phyloP scores from a whole-genome alignment of 2,888 invertebrate species.

The Phengaris alcon region DNA sequence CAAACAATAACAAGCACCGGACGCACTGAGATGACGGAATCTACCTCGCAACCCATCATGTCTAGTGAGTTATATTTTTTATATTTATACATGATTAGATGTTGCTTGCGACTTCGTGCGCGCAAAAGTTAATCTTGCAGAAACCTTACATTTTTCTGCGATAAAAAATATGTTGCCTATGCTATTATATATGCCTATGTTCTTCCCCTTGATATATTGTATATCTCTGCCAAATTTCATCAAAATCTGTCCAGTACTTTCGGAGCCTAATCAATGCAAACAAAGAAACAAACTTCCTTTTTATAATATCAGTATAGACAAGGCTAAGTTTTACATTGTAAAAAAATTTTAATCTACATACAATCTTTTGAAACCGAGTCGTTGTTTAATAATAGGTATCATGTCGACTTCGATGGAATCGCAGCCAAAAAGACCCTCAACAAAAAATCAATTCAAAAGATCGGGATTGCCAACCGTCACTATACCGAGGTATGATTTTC shows the following conservation, averaged over 20 bases:
- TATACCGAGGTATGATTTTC: conserved; percentile 56
- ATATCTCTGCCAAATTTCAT: no score
- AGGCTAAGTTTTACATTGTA: not conserved
- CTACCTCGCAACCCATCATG: conserved; percentile 69
- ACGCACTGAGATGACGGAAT: conserved; percentile 69
- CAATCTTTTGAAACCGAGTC: not conserved
- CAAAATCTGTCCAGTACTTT: no score
- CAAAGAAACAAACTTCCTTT: no score
- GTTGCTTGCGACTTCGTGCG: no score
- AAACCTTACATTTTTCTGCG: no score
- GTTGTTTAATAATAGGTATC: conserved; percentile 51
- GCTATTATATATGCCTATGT: no score
- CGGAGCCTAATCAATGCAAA: no score
- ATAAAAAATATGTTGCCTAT: no score
- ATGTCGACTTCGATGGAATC: conserved; percentile 63
- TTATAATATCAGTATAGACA: no score
- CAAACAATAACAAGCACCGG: conserved; percentile 56
- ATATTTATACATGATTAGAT: not conserved
- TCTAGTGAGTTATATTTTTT: conserved; percentile 55
- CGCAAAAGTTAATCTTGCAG: no score
- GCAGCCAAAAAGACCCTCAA: conserved; percentile 64
- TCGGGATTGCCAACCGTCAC: conserved; percentile 64
- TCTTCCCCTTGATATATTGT: no score
- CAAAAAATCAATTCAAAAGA: conserved; percentile 66
- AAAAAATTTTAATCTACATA: not conserved